phyloP scores from a whole-genome alignment of 2,888 invertebrate genomes.

The Drosophila ochracea region DNA sequence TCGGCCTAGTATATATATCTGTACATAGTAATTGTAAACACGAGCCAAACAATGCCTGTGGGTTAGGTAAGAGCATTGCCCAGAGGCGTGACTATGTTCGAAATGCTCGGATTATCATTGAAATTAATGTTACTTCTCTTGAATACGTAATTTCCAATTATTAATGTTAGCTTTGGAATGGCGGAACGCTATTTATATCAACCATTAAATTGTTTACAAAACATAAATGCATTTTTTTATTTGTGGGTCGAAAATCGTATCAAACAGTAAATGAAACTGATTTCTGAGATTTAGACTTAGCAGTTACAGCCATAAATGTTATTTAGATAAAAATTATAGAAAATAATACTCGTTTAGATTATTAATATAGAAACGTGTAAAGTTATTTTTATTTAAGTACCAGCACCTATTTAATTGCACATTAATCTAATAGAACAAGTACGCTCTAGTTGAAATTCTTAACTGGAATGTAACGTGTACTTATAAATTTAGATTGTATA shows the following conservation, averaged over 20 bases:
- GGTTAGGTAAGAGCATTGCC: slow-evolving; percentile 35
- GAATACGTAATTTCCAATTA: slow-evolving; percentile 46
- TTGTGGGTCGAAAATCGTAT: not conserved
- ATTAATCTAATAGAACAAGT: not conserved
- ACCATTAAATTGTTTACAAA: slow-evolving; percentile 31
- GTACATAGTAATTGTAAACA: slow-evolving; percentile 24
- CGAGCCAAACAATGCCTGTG: slow-evolving; percentile 27
- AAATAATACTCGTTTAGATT: not conserved
- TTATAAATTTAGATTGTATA: too few relatives aligned
- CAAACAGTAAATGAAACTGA: not conserved
- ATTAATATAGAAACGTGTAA: not conserved
- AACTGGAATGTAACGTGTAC: too few relatives aligned
- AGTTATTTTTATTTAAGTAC: not conserved
- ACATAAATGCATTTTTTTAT: not conserved
- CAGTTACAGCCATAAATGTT: not conserved
- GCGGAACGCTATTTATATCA: slow-evolving; percentile 11
- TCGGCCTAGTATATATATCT: not conserved
- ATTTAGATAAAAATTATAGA: not conserved
- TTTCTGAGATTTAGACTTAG: not conserved
- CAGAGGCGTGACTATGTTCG: slow-evolving; percentile 55
- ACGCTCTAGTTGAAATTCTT: too few relatives aligned
- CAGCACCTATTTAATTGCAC: slow-evolving; percentile 16
- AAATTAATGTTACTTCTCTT: slow-evolving; percentile 46
- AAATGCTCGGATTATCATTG: slow-evolving; percentile 64
- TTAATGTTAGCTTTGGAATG: slow-evolving; percentile 34